These are phyloP conservation scores for Atta texana DNA, from an alignment of 1,140 invertebrate genomes.

Conservation along the genomic window DNA sequence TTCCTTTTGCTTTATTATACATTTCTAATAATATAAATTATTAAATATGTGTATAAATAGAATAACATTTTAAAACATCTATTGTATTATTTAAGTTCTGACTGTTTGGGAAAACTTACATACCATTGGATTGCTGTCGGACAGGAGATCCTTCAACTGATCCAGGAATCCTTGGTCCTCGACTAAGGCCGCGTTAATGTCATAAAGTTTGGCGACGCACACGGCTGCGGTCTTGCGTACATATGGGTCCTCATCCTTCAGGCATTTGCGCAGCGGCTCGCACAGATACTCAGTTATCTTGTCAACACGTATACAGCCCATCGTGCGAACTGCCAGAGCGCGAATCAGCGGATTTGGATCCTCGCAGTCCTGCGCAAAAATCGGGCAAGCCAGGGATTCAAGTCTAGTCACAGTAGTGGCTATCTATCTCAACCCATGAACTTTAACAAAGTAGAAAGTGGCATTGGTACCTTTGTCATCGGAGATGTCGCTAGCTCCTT, in stretches of 20 bases:
- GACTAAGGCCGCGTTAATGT: slow-evolving; percentile 98
- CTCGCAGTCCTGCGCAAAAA: slow-evolving; percentile 97
- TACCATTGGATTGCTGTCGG: slow-evolving; percentile 99
- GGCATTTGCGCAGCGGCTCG: slow-evolving; percentile 98
- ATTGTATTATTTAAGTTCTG: not conserved
- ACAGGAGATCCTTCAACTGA: slow-evolving; percentile 98
- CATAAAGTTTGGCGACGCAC: slow-evolving; percentile 99
- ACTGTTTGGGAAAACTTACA: slow-evolving; percentile 21
- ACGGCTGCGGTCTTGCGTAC: slow-evolving; percentile 99
- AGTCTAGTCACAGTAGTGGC: slow-evolving; percentile 86
- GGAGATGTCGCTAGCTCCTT: slow-evolving; percentile 87
- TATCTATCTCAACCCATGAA: slow-evolving; percentile 85
- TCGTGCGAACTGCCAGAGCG: slow-evolving; percentile 99
- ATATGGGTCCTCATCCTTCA: slow-evolving; percentile 99
- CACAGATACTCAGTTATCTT: slow-evolving; percentile 99
- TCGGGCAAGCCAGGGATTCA: slow-evolving; percentile 87
- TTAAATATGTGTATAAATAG: slow-evolving; percentile 27
- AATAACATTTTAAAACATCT: not conserved
- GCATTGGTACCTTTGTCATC: slow-evolving; percentile 86
- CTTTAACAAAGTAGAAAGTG: slow-evolving; percentile 85
- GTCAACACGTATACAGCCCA: slow-evolving; percentile 99
- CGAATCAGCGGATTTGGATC: slow-evolving; percentile 99
- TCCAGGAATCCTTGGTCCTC: slow-evolving; percentile 99
- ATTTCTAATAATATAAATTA: slow-evolving; percentile 21
- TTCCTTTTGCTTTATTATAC: not conserved